These are phyloP conservation scores for Parus major DNA, from an alignment of 2,113 vertebrate genomes.

Conservation along the genomic window DNA sequence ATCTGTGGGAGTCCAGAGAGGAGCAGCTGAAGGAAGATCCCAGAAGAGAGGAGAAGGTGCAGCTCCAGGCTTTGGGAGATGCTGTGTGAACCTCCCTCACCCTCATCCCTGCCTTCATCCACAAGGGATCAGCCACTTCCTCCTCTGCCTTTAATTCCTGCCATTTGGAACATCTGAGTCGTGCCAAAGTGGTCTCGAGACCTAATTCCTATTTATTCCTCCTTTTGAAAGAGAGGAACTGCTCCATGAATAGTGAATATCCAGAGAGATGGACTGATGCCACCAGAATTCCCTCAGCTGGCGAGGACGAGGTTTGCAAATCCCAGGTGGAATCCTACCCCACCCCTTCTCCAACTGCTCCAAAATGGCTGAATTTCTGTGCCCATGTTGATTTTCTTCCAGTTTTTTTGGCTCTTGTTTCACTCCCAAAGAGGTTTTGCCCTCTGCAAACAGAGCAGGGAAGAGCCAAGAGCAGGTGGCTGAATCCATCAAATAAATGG, in stretches of 20 bases:
- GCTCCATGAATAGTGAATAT: background rate
- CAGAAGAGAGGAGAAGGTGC: background rate
- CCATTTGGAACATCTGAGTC: background rate
- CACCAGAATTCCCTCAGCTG: background rate
- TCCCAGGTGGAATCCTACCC: background rate
- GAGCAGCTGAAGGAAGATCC: background rate
- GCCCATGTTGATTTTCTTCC: background rate
- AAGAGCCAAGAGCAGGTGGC: conserved; percentile 49
- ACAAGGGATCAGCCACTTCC: rapidly evolving
- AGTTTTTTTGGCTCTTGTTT: background rate
- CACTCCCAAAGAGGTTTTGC: background rate
- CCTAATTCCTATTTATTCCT: conserved; percentile 3
- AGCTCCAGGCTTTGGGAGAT: rapidly evolving
- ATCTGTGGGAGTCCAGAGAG: background rate
- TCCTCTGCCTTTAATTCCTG: background rate
- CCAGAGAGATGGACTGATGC: background rate
- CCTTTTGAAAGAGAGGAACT: background rate
- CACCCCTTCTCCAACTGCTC: background rate
- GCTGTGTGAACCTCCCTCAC: background rate
- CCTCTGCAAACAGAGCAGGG: conserved; percentile 5
- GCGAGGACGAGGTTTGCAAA: rapidly evolving
- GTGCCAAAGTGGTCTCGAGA: background rate
- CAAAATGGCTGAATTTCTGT: background rate
- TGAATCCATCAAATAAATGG: conserved; percentile 36
- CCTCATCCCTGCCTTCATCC: background rate